These are phyloP conservation scores for Chrysaora quinquecirrha DNA, from an alignment of 30 jellyfish, hydroid and myxozoan genomes.

Conservation along the genomic window DNA sequence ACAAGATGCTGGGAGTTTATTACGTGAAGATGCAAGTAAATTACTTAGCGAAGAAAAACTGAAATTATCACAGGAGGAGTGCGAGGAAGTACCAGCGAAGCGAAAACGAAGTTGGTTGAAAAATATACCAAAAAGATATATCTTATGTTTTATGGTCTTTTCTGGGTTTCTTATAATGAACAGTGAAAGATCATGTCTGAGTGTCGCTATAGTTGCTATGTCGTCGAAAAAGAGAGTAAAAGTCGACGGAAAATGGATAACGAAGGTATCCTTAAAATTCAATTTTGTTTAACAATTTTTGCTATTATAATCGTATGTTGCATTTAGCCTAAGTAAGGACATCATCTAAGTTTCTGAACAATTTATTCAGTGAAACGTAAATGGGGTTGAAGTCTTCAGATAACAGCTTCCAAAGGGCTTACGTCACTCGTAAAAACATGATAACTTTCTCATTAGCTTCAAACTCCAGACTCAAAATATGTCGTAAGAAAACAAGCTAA, in stretches of 20 bases:
- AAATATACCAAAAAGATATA: constrained; percentile 88
- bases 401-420: too few relatives aligned
- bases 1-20: constrained; percentile 24
- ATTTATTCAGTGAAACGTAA: too few relatives aligned
- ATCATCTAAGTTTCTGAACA: too few relatives aligned
- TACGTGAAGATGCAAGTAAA: constrained; percentile 15
- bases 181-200: constrained; percentile 97
- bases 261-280: constrained; percentile 67
- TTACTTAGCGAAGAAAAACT: constrained; percentile 8
- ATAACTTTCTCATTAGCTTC: too few relatives aligned
- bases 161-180: constrained; percentile 88
- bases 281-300: not conserved
- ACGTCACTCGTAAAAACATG: too few relatives aligned
- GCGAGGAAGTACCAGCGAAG: not conserved
- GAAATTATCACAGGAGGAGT: not conserved
- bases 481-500: too few relatives aligned
- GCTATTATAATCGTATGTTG: not conserved
- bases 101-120: not conserved
- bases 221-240: constrained; percentile 71
- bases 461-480: too few relatives aligned
- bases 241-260: constrained; percentile 81
- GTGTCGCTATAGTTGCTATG: constrained; percentile 99
- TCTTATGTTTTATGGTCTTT: constrained; percentile 77
- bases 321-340: too few relatives aligned
- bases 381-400: too few relatives aligned